Percentiles rank a stretch among this genome's conserved stretches.
Conservation (phyloP, 2,113 vertebrate genomes). For the Mellivora capensis region DNA sequence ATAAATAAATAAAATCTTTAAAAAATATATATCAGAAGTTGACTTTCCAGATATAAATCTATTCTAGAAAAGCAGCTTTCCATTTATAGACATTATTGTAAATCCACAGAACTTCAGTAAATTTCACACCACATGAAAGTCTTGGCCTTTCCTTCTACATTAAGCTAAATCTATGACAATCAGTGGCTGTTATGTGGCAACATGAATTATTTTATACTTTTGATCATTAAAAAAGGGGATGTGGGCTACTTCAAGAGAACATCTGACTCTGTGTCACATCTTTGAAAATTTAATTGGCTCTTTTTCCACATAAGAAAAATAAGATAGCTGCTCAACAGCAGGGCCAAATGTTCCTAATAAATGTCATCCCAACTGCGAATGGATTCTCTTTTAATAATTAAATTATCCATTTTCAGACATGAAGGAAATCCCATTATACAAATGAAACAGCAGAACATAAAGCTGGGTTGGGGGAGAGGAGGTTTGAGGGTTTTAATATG, state of each 20-base stretch:
- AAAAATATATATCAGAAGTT: neutral
- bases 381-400: slow-evolving; percentile 51
- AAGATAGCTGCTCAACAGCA: slow-evolving; percentile 1
- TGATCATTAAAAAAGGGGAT: neutral
- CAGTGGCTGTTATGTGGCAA: neutral
- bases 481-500: neutral
- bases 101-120: neutral
- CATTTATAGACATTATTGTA: neutral
- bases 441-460: neutral
- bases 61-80: neutral
- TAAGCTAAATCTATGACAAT: neutral
- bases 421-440: neutral
- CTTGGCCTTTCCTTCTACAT: neutral
- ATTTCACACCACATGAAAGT: neutral
- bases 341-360: neutral
- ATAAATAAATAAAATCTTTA: too few species aligned
- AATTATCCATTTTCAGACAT: slow-evolving; percentile 25
- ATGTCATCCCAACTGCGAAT: neutral
- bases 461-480: too few species aligned
- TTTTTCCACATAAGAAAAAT: neutral
- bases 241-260: neutral
- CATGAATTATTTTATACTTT: neutral
- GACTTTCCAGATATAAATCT: slow-evolving; percentile 14
- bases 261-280: neutral
- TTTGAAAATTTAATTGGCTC: neutral